Evolutionary conservation across 2,113 vertebrate genomes (phyloP).

Genomic region (Brachyhypopomus occidentalis): DNA sequence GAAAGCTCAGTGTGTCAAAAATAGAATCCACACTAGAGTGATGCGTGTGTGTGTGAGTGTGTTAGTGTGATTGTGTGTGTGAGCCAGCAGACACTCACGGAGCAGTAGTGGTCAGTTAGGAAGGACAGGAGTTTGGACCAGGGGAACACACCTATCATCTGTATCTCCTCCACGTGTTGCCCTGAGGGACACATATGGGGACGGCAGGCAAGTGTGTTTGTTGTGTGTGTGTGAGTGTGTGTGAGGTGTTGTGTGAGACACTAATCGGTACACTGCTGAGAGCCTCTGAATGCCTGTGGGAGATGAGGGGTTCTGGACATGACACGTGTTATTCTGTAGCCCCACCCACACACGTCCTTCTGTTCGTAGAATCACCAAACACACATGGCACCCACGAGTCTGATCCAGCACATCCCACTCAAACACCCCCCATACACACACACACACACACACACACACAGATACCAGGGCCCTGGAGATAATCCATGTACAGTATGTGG

Average conservation of each 20-base stretch:
- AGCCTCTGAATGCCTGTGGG: no score
- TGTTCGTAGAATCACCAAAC: background rate
- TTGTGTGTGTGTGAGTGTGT: no score
- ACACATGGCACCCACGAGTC: no score
- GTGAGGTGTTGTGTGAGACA: background rate
- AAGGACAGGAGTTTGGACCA: constrained; percentile 45
- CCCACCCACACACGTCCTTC: background rate
- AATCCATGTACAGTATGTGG: no score
- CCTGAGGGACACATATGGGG: constrained; percentile 31
- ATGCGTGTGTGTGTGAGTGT: no score
- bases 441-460: no score
- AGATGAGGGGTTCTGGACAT: background rate
- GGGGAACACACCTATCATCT: constrained; percentile 48
- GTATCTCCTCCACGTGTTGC: constrained; percentile 50
- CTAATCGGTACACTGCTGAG: background rate
- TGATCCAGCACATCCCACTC: no score
- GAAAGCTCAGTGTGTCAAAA: no score
- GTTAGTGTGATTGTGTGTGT: no score
- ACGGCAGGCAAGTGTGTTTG: background rate
- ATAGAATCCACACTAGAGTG: no score
- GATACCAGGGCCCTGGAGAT: no score
- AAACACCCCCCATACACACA: no score
- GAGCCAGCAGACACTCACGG: constrained; percentile 35
- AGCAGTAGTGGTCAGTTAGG: constrained; percentile 43
- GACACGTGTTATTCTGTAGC: background rate